Base-by-base conservation (phyloP, 2,113 vertebrate genomes). In the Hippocampus mohnikei region DNA sequence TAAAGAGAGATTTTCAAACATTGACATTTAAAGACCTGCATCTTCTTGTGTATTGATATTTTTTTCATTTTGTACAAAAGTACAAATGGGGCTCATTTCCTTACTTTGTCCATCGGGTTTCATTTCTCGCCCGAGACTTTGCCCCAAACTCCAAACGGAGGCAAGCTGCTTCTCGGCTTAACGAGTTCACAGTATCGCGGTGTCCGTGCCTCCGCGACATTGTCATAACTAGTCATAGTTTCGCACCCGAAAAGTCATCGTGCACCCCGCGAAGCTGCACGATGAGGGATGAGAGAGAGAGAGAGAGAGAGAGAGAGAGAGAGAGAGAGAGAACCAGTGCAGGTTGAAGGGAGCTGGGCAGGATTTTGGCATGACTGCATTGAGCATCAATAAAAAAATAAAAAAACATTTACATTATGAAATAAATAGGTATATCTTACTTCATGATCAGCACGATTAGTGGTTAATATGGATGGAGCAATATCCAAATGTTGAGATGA, bases 161-260 rank as follows among this genome's bases (percentile, higher is more conserved):
- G 55, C 55, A 58, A 16, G 58, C 73, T 73, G 79, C 52, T 55
- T 55, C 59, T 77, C 68, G 42, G 76, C 44, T 73, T 80, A 79
- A 79, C 62, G 68, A 72, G 48, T 63, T 69, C 69, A 77, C 81
- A 79, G 81, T 76, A 77, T 77, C 71, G 20, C 65, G 29, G 69
- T 84, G 81, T 82, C 73, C 71, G 63, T 78, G 73, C 42, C 77
- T 81, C 69, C 74, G 25, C 56, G 25, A 59, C 2, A 13, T 66
- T 81, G 73, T 76, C 76, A 69, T 75, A 68, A 79, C 76, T 76
- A 71, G 78, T 80, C 80, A 82, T 81, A 60, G 23, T 85, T 79
- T 85, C 73, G 79, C 78, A 81, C 64, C 58, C 53, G 62, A 62
- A 33, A 60, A 60, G 58, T 60, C 58, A 18, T 60, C 13, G 2